phyloP scores from a whole-genome alignment of 2,113 vertebrate species.

The Brienomyrus longianalis region DNA sequence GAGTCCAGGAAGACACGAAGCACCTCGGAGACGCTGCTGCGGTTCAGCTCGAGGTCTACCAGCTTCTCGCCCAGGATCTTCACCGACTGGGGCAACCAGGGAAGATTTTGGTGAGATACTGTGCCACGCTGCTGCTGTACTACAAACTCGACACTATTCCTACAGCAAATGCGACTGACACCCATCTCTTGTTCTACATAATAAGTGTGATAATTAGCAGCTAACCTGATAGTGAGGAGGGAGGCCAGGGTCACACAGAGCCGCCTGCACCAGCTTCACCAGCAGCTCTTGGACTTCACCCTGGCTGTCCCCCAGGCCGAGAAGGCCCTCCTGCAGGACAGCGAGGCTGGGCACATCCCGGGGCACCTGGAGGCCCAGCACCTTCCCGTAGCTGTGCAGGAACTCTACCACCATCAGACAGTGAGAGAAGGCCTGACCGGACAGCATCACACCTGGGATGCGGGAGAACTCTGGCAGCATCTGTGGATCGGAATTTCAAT shows the following conservation, averaged over 20 bases:
- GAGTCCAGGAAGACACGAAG: constrained; percentile 85
- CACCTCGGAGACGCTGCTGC: constrained; percentile 81
- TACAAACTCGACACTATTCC: background rate
- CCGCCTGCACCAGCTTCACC: constrained; percentile 72
- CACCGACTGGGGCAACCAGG: constrained; percentile 65
- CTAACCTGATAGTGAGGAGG: constrained; percentile 79
- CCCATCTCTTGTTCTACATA: background rate
- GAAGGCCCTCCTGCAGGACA: constrained; percentile 82
- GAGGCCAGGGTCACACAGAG: constrained; percentile 80
- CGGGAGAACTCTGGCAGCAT: constrained; percentile 75
- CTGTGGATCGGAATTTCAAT: constrained; percentile 43
- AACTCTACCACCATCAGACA: constrained; percentile 86
- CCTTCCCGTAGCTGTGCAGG: constrained; percentile 82
- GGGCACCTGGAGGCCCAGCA: constrained; percentile 76
- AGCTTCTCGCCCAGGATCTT: constrained; percentile 93
- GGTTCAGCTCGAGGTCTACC: constrained; percentile 76
- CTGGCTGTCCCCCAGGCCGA: constrained; percentile 73
- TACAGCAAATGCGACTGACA: background rate
- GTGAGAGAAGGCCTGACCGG: constrained; percentile 75
- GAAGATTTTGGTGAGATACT: background rate
- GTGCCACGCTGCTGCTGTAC: background rate
- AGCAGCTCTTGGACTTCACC: constrained; percentile 79
- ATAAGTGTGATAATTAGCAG: background rate
- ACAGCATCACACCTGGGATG: constrained; percentile 79
- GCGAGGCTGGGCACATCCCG: constrained; percentile 81